These are phyloP conservation scores for Apodemus sylvaticus DNA, from an alignment of 2,113 vertebrate genomes.

Conservation along the genomic window DNA sequence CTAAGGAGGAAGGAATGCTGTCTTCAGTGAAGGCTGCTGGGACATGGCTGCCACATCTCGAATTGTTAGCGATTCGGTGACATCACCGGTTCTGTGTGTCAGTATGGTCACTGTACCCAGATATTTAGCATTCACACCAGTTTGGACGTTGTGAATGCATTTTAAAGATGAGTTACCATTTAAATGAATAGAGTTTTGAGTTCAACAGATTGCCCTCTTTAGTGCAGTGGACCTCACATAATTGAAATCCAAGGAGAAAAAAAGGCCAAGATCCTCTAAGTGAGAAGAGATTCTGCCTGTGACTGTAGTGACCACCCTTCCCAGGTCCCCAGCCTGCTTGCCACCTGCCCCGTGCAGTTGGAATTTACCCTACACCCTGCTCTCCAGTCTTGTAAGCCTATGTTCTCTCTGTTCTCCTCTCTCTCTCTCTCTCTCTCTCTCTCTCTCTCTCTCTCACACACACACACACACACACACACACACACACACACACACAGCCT, in stretches of 20 bases:
- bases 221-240: background rate
- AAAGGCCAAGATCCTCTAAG: background rate
- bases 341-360: background rate
- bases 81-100: background rate
- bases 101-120: background rate
- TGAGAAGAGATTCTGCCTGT: background rate
- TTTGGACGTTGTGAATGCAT: background rate
- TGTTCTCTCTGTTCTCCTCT: background rate
- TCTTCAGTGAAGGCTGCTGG: background rate
- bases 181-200: background rate
- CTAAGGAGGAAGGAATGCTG: background rate
- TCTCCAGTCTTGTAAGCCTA: background rate
- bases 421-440: background rate
- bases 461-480: background rate
- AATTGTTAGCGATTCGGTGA: too few species aligned
- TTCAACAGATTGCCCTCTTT: background rate
- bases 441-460: background rate
- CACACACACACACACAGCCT: background rate
- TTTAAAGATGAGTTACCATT: background rate
- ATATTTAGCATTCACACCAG: background rate
- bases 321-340: background rate
- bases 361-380: background rate
- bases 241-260: background rate
- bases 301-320: too few species aligned
- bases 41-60: background rate